These are phyloP conservation scores for Monochamus saltuarius DNA, from an alignment of 1,140 invertebrate species.

Conservation along the genomic window DNA sequence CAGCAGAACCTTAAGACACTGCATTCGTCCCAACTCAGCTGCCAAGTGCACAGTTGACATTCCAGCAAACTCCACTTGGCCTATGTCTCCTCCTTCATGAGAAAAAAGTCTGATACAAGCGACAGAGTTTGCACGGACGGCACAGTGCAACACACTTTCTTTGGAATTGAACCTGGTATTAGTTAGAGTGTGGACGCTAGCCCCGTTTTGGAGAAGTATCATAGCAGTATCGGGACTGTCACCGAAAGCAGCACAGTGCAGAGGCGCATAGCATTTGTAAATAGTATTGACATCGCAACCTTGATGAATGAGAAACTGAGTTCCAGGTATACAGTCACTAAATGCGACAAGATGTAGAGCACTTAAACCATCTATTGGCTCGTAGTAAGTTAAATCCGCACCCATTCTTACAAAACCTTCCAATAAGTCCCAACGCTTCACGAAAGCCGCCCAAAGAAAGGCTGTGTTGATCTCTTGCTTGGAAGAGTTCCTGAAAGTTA, in stretches of 20 bases:
- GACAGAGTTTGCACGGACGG: conserved; percentile 70
- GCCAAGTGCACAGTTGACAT: conserved; percentile 74
- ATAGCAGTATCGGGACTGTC: conserved; percentile 70
- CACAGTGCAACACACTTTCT: conserved; percentile 73
- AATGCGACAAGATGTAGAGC: conserved; percentile 74
- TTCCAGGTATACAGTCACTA: conserved; percentile 68
- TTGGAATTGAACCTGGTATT: conserved; percentile 62
- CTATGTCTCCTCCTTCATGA: conserved; percentile 63
- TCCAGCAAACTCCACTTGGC: conserved; percentile 67
- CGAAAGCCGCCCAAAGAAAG: conserved; percentile 28
- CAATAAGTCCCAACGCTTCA: conserved; percentile 20
- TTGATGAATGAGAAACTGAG: conserved; percentile 64
- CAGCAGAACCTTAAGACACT: conserved; percentile 68
- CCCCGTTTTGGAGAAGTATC: conserved; percentile 66
- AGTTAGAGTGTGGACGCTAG: conserved; percentile 55
- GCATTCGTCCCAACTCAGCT: conserved; percentile 69
- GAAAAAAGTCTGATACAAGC: conserved; percentile 72
- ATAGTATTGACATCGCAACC: conserved; percentile 66
- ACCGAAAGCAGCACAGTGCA: conserved; percentile 79
- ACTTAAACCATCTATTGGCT: conserved; percentile 65
- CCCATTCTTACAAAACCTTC: conserved; percentile 21
- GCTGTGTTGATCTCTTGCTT: conserved; percentile 21
- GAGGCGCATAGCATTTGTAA: conserved; percentile 68
- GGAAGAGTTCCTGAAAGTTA: conserved; percentile 43
- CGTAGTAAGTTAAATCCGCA: conserved; percentile 55